A percentile compares a stretch with the other conserved stretches of the same genome.
These are phyloP conservation scores for Aplysina aerophoba DNA, from an alignment of 37 sponge, comb jelly and placozoan genomes.

Conservation along the genomic window DNA sequence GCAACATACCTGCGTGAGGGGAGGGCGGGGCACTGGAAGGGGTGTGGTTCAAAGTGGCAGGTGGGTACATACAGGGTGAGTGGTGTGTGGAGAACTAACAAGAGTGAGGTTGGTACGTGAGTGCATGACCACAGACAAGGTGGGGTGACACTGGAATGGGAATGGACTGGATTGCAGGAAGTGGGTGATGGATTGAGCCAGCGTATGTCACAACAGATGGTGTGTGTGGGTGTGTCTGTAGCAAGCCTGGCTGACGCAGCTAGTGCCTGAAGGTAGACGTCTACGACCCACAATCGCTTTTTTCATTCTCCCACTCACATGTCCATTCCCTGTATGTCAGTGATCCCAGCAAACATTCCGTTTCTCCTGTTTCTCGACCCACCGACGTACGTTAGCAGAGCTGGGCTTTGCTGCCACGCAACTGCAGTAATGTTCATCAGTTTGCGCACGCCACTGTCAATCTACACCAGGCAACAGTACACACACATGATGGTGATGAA, in stretches of 20 bases:
- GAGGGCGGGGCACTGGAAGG: neutral
- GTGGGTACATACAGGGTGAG: neutral
- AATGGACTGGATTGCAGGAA: no score
- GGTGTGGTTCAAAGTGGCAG: neutral
- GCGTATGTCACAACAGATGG: no score
- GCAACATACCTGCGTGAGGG: constrained; percentile 62
- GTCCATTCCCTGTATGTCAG: constrained; percentile 81
- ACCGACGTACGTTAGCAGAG: constrained; percentile 54
- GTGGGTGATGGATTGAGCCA: no score
- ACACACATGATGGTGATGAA: no score
- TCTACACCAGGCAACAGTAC: no score
- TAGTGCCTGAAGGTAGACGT: no score
- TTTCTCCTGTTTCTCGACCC: constrained; percentile 59
- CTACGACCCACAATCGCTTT: no score
- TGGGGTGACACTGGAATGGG: no score
- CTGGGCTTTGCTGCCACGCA: constrained; percentile 14
- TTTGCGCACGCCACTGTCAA: neutral
- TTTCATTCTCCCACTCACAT: constrained; percentile 38
- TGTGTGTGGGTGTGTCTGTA: no score
- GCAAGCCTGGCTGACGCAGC: no score
- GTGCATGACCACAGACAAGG: no score
- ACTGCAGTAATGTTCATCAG: constrained; percentile 43
- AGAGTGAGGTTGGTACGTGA: no score
- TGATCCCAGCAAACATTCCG: constrained; percentile 65
- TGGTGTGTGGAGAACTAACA: neutral